phyloP scores from a whole-genome alignment of 2,113 vertebrate genomes.

The Sitta europaea region DNA sequence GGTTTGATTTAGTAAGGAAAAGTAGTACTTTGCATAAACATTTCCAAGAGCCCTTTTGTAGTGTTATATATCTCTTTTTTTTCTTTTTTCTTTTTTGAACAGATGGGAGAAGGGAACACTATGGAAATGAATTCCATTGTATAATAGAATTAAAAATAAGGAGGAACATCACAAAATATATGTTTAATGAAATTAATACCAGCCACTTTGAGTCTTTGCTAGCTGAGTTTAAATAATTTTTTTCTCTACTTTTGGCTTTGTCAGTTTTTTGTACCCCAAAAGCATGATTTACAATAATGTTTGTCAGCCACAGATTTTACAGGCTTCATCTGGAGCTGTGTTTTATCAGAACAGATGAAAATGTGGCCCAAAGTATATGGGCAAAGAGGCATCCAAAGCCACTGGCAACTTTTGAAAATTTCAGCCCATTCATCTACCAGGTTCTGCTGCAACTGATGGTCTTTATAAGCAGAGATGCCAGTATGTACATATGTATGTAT shows the following conservation, averaged over 20 bases:
- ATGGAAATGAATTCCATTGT: not conserved
- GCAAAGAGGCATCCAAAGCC: not conserved
- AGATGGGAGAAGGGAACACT: slow-evolving; percentile 6
- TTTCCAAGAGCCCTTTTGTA: slow-evolving; percentile 12
- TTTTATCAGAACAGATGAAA: not conserved
- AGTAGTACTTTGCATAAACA: slow-evolving; percentile 7
- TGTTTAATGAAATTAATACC: not conserved
- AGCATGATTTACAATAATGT: not conserved
- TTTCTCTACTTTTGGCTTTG: not conserved
- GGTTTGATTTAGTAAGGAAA: slow-evolving; percentile 7
- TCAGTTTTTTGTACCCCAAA: not conserved
- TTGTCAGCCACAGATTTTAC: not conserved
- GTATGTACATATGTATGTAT: not conserved
- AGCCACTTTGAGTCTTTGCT: not conserved
- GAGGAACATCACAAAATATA: not conserved
- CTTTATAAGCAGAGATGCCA: not conserved
- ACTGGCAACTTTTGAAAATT: not conserved
- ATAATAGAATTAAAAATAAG: not conserved
- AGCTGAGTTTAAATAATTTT: not conserved
- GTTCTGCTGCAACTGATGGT: not conserved
- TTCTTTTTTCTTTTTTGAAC: not conserved
- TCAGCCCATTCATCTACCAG: not conserved
- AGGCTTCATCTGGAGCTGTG: not conserved
- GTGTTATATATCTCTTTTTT: not conserved
- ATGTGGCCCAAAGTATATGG: not conserved